Base-by-base conservation (phyloP, 2,113 vertebrate species). In the Poicephalus gulielmi region DNA sequence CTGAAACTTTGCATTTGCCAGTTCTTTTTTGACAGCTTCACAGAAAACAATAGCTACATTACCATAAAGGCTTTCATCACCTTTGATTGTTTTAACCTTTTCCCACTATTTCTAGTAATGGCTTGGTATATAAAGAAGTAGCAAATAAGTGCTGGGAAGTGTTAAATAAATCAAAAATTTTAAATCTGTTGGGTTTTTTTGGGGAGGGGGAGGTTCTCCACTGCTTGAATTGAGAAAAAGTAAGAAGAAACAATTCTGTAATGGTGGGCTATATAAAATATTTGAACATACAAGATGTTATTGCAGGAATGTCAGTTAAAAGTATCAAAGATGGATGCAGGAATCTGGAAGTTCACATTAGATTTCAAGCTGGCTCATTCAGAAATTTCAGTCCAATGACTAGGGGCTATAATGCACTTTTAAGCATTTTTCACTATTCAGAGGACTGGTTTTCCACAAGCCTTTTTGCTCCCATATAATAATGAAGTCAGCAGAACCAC, bases 141-240 rank as follows among this genome's bases (percentile, higher is more conserved):
- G 74, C 25, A 96, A 90, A 94, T n/a, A 39, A 92, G 16, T 84
- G 24, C 37, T 88, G 17, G 46, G 63, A 94, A 92, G 27, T 55
- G 85, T 81, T 86, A 88, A 95, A 96, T 89, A 93, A 95, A 95
- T 90, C 66, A 67, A 57, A 96, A 79, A 86, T 86, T 81, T 95
- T 19, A 79, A 94, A 59, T 73, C 4, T 44, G 20, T 59, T 23
- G 20, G 20, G 6, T 93, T 19, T 73, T 63, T 91, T 5, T 19
- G 55, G 53, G 8, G 20, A 10, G 57, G 8, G 20, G 33, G 20
- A n/a, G 57, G 33, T 23, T 59, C 19, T 3, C 19, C 4, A 19
- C 14, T 55, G 0, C 9, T 93, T 92, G 31, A 81, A 68, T 35
- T 74, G 22, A 84, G 86, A 79, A 76, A 94, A 95, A 41, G 7